Evolutionary conservation across 1,140 invertebrate species (phyloP), one percentile per base, ranked within the genome.

Genomic region (Diorhabda sublineata): DNA sequence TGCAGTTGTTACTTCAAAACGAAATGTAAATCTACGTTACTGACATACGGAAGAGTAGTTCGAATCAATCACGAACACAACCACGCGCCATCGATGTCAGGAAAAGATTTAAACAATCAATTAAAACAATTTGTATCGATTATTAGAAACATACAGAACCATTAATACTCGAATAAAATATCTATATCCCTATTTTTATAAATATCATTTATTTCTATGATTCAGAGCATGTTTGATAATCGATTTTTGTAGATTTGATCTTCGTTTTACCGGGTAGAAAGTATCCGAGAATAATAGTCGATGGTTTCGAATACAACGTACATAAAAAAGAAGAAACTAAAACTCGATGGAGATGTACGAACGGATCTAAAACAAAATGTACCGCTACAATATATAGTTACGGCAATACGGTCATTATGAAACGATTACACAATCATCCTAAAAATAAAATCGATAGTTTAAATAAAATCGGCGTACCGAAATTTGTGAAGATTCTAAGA

Each of bases 271-370:
- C 58, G 8, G 58, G 76, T 26, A 60, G 61, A 52, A 77, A 74
- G 61, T 47, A 77, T 58, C 76, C 76, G 42, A 69, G 71, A 64
- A n/a, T 77, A 60, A 61, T 70, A 7, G 45, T 76, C 7, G 61
- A 75, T 58, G 59, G 69, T 7, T 71, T 57, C 67, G 68, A 71
- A 42, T 76, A 69, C 61, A 71, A 67, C 56, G 58, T 72, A 6
- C 69, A 76, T 59, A 71, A 68, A 57, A 67, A 74, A 57, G 65
- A 71, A 47, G 41, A 43, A 4, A 57, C 59, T 44, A 69, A 69
- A 56, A 76, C 73, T n/a, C 67, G 73, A 60, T 76, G 75, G 75
- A 64, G 69, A 26, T 76, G 75, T 64, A 70, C 65, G 7, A 61
- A 70, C 42, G 69, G 73, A 57, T 61, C 45, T 43, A 73, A 64